A percentile compares a stretch with the other conserved stretches of the same genome.
These are phyloP conservation scores for Mastacembelus armatus DNA, from an alignment of 2,797 vertebrate genomes.

Conservation along the genomic window DNA sequence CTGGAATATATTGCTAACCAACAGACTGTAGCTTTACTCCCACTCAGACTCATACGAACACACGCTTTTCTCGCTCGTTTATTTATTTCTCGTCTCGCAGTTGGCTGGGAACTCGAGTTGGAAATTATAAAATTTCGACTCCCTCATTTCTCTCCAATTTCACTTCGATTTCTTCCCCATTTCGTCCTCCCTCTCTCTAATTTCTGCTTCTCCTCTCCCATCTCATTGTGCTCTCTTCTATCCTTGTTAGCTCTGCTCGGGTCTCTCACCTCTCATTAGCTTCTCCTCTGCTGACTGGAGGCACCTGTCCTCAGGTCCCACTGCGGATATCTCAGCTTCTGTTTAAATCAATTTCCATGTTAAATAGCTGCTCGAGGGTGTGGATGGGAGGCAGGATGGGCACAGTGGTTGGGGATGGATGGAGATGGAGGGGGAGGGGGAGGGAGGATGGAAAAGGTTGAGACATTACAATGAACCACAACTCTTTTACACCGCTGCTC, in stretches of 20 bases:
- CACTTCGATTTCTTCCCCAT: constrained; percentile 42
- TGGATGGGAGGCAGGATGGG: constrained; percentile 25
- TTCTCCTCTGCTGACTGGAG: constrained; percentile 78
- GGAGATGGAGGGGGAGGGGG: not conserved
- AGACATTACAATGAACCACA: constrained; percentile 61
- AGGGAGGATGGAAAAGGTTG: constrained; percentile 41
- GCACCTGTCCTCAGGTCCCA: constrained; percentile 79
- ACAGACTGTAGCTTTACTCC: constrained; percentile 50
- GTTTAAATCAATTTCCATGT: constrained; percentile 86
- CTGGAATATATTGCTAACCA: constrained; percentile 45
- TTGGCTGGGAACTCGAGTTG: constrained; percentile 42
- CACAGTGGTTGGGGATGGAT: not conserved
- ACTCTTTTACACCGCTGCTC: constrained; percentile 65
- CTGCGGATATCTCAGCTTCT: constrained; percentile 73
- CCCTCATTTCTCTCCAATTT: constrained; percentile 63
- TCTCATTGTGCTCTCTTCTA: constrained; percentile 63
- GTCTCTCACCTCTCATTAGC: constrained; percentile 82
- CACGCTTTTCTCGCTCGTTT: constrained; percentile 48
- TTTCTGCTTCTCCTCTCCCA: constrained; percentile 40
- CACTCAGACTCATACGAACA: constrained; percentile 40
- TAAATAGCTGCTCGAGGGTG: constrained; percentile 75
- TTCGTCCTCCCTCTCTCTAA: constrained; percentile 27
- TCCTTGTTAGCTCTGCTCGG: constrained; percentile 73
- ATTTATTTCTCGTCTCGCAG: constrained; percentile 42
- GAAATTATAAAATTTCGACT: constrained; percentile 55